Evolutionary conservation across 2,888 invertebrate species (phyloP).

Genomic region (Acronicta alni): DNA sequence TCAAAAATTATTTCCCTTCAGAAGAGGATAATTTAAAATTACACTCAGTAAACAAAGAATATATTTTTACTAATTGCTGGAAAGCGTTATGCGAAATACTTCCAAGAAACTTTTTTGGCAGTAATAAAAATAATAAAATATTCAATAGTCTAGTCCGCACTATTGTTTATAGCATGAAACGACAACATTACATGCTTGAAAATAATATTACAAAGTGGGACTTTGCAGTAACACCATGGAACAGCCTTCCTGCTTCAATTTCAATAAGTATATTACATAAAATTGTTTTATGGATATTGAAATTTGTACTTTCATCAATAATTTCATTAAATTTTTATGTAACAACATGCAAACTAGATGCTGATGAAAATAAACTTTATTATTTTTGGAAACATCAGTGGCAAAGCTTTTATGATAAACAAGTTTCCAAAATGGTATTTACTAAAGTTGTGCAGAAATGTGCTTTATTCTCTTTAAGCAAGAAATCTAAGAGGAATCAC

Average conservation of each 20-base stretch:
- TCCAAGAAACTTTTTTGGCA: constrained; percentile 73
- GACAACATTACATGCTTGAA: constrained; percentile 71
- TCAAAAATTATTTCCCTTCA: constrained; percentile 70
- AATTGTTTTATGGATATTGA: constrained; percentile 73
- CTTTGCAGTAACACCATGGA: constrained; percentile 69
- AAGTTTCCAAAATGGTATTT: constrained; percentile 73
- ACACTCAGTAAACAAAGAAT: constrained; percentile 66
- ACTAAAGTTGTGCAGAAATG: constrained; percentile 71
- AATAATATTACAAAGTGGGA: constrained; percentile 75
- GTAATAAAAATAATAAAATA: constrained; percentile 72
- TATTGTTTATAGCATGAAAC: constrained; percentile 78
- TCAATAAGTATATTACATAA: constrained; percentile 60
- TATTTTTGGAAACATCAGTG: constrained; percentile 82
- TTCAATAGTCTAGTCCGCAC: constrained; percentile 69
- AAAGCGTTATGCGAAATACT: constrained; percentile 71
- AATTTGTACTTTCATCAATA: constrained; percentile 75
- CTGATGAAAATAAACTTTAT: constrained; percentile 81
- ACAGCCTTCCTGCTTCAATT: constrained; percentile 36
- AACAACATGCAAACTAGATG: constrained; percentile 79
- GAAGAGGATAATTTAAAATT: constrained; percentile 52
- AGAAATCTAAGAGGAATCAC: constrained; percentile 64
- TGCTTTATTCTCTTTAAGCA: constrained; percentile 67
- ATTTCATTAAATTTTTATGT: constrained; percentile 82
- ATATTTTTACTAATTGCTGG: constrained; percentile 68
- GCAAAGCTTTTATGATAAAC: constrained; percentile 83